Percentiles rank a stretch among this genome's conserved stretches.
Evolutionary conservation across 2,888 invertebrate species (phyloP).

Genomic region (Drosophila affinis): DNA sequence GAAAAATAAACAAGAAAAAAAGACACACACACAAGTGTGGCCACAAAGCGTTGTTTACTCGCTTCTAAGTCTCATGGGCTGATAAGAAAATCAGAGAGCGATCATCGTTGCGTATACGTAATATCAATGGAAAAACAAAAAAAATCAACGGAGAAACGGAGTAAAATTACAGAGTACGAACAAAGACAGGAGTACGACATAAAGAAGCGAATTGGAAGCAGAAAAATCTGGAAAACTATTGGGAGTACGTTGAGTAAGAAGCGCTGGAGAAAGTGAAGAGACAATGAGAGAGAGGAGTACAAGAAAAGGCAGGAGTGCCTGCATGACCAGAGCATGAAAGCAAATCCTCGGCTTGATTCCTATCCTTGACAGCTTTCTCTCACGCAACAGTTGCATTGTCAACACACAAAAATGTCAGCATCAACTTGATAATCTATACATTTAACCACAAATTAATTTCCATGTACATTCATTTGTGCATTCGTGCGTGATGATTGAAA

Average conservation of each 20-base stretch:
- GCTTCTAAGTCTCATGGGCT: not conserved
- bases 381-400: not conserved
- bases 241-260: too few species aligned
- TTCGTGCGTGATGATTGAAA: slow-evolving; percentile 26
- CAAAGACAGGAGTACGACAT: too few species aligned
- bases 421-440: not conserved
- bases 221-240: too few species aligned
- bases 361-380: not conserved
- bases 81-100: not conserved
- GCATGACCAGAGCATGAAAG: too few species aligned
- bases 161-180: too few species aligned
- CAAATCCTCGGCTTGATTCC: not conserved
- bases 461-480: not conserved
- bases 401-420: not conserved
- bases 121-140: not conserved
- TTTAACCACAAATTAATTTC: not conserved
- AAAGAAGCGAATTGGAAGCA: too few species aligned
- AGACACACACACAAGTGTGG: too few species aligned
- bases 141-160: not conserved
- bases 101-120: not conserved
- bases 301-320: not conserved
- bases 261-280: not conserved
- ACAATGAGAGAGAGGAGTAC: not conserved
- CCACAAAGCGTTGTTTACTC: not conserved
- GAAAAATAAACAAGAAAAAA: slow-evolving; percentile 27